Evolutionary conservation across 2,797 vertebrate species (phyloP).

Genomic region (Betta splendens): DNA sequence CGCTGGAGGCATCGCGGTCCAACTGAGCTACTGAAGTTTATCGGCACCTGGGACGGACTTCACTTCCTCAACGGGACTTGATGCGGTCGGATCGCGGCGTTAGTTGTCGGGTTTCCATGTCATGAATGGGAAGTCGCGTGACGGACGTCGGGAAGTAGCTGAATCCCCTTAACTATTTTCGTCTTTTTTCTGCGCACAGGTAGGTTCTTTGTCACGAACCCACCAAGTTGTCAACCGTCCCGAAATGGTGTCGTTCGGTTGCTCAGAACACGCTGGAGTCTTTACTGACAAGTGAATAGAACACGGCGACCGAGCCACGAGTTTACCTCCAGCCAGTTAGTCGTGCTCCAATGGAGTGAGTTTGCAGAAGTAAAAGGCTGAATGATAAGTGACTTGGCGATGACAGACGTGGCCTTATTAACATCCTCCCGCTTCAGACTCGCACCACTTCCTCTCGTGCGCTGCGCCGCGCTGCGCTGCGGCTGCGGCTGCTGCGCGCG

Average conservation of each 20-base stretch:
- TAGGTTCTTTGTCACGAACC: constrained; percentile 33
- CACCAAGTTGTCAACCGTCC: fast-evolving
- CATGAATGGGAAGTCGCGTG: constrained; percentile 21
- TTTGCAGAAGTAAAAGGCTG: not conserved
- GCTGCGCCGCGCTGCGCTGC: constrained; percentile 8
- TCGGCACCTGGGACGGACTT: constrained; percentile 33
- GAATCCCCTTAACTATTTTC: constrained; percentile 10
- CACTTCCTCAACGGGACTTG: constrained; percentile 49
- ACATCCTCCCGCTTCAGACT: constrained; percentile 26
- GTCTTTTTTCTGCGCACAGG: constrained; percentile 46
- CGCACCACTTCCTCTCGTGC: constrained; percentile 49
- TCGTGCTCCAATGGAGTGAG: not conserved
- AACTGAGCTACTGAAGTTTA: constrained; percentile 32
- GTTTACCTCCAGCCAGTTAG: fast-evolving
- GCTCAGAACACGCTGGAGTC: not conserved
- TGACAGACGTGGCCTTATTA: constrained; percentile 14
- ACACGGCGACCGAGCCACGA: too few species aligned
- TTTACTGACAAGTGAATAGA: not conserved
- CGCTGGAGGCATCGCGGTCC: constrained; percentile 6
- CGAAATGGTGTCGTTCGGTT: not conserved
- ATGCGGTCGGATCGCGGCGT: constrained; percentile 16
- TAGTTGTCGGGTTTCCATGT: constrained; percentile 6
- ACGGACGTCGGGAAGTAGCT: constrained; percentile 17
- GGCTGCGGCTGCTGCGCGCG: constrained; percentile 39
- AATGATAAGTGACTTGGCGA: not conserved